phyloP scores from a whole-genome alignment of 1,140 invertebrate species.

The Drosophila willistoni region DNA sequence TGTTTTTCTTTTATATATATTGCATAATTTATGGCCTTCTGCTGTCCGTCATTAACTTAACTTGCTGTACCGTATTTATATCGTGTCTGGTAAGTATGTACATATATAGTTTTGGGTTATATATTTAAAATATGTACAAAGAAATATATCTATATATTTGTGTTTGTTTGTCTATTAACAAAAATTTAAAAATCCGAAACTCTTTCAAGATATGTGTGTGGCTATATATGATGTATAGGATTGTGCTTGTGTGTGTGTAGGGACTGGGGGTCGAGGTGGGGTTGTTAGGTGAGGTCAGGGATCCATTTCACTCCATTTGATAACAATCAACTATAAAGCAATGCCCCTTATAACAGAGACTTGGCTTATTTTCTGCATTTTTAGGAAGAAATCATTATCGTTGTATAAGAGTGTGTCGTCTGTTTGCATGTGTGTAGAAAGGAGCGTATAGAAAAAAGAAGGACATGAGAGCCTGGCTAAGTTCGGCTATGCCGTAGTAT shows the following conservation, averaged over 20 bases:
- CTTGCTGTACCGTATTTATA: constrained; percentile 36
- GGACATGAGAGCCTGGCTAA: not conserved
- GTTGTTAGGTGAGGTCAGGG: not conserved
- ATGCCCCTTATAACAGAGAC: constrained; percentile 16
- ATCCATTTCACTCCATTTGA: not conserved
- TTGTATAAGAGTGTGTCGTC: not conserved
- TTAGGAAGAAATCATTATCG: constrained; percentile 12
- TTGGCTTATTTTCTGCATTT: not conserved
- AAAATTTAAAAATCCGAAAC: constrained; percentile 28
- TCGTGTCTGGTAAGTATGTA: constrained; percentile 46
- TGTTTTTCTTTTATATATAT: constrained; percentile 28
- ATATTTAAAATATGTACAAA: constrained; percentile 39
- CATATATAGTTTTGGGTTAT: constrained; percentile 22
- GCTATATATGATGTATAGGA: not conserved
- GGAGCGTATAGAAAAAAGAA: not conserved
- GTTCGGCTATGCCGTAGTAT: not conserved
- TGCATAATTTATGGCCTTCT: constrained; percentile 56
- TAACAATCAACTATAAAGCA: constrained; percentile 1
- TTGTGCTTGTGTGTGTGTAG: not conserved
- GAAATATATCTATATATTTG: constrained; percentile 16
- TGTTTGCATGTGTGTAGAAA: not conserved
- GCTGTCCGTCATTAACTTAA: constrained; percentile 29
- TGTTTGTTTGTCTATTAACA: not conserved
- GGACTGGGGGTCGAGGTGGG: not conserved
- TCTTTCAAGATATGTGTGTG: constrained; percentile 58